A percentile compares a stretch with the other conserved stretches of the same genome.
These are phyloP conservation scores for Tetramorium parvispinum DNA, from an alignment of 1,140 invertebrate genomes.

Conservation along the genomic window DNA sequence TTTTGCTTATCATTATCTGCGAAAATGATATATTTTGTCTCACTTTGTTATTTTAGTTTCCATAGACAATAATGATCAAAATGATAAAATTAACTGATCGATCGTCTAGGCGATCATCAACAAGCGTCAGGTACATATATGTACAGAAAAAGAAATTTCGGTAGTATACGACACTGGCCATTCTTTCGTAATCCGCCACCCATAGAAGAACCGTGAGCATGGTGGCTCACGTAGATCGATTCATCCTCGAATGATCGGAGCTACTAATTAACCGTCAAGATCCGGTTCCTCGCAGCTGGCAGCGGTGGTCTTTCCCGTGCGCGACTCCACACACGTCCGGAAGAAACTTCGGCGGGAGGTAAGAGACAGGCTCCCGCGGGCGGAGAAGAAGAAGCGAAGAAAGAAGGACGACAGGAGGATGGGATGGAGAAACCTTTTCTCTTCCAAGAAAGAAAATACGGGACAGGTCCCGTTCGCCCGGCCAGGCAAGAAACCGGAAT, in stretches of 20 bases:
- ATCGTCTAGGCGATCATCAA: not conserved
- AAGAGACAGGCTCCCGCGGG: constrained; percentile 28
- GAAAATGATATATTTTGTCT: not conserved
- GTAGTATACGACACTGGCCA: not conserved
- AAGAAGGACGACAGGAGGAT: not conserved
- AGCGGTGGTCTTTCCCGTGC: constrained; percentile 45
- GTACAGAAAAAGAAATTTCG: not conserved
- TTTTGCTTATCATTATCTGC: not conserved
- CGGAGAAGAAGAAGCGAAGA: not conserved
- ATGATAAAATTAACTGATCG: not conserved
- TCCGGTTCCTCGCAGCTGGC: constrained; percentile 71
- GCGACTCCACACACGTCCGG: constrained; percentile 66
- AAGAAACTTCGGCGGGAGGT: constrained; percentile 63
- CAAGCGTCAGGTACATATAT: not conserved
- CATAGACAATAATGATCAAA: not conserved
- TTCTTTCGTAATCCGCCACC: constrained; percentile 62
- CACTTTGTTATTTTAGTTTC: not conserved
- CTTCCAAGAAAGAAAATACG: constrained; percentile 52
- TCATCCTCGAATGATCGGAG: constrained; percentile 64
- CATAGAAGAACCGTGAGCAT: constrained; percentile 23
- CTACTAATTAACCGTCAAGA: constrained; percentile 70
- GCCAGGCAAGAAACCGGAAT: constrained; percentile 41
- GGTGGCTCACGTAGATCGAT: constrained; percentile 63
- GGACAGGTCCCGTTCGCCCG: not conserved
- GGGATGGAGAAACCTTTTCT: constrained; percentile 16